A percentile compares a stretch with the other conserved stretches of the same genome.
Evolutionary conservation across 2,113 vertebrate species (phyloP).

Genomic region (Todiramphus saurophagus): DNA sequence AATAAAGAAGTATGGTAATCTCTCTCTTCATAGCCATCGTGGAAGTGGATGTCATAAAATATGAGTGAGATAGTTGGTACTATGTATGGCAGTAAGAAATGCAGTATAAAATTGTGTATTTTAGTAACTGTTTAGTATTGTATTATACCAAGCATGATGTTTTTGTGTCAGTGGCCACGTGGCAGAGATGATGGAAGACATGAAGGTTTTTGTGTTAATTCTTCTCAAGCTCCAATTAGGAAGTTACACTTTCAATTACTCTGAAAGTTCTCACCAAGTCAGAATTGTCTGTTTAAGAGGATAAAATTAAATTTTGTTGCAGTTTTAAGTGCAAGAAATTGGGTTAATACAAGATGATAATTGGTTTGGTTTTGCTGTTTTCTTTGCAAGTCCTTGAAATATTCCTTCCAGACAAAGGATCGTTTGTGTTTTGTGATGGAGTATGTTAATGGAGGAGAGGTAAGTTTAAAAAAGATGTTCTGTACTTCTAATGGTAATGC

Average conservation of each 20-base stretch:
- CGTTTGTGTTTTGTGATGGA: slow-evolving; percentile 98
- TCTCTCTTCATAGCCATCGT: neutral
- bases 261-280: neutral
- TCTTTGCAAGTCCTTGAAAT: slow-evolving; percentile 93
- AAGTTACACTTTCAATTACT: neutral
- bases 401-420: slow-evolving; percentile 98
- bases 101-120: neutral
- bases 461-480: slow-evolving; percentile 66
- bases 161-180: neutral
- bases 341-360: slow-evolving; percentile 31
- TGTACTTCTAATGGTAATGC: neutral
- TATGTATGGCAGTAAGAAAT: neutral
- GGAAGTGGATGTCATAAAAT: neutral
- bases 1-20: neutral
- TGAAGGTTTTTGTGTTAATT: neutral
- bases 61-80: neutral
- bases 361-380: slow-evolving; percentile 68
- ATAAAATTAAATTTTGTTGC: slow-evolving; percentile 7
- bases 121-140: neutral
- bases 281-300: neutral
- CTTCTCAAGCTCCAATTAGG: neutral
- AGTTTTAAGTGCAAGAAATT: neutral
- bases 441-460: slow-evolving; percentile 97
- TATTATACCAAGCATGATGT: neutral
- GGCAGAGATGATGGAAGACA: neutral